These are phyloP conservation scores for Gopherus evgoodei DNA, from an alignment of 2,113 vertebrate genomes.

Conservation along the genomic window DNA sequence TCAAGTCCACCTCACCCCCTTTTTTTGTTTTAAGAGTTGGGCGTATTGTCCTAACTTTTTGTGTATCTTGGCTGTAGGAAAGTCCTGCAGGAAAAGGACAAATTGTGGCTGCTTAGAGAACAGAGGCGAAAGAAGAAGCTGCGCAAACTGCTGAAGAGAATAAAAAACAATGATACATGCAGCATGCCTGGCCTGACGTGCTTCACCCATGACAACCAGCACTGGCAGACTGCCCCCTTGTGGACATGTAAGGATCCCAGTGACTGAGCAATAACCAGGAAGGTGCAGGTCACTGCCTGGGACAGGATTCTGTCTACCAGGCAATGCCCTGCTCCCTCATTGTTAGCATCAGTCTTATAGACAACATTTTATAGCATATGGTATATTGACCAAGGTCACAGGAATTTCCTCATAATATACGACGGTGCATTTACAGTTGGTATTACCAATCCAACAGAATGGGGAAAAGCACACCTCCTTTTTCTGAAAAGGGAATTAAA, in stretches of 20 bases:
- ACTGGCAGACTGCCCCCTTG: constrained; percentile 96
- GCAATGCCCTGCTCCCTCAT: background rate
- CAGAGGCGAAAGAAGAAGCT: constrained; percentile 95
- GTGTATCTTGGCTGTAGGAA: constrained; percentile 76
- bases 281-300: no score
- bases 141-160: constrained; percentile 93
- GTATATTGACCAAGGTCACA: background rate
- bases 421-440: background rate
- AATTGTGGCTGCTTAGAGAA: constrained; percentile 91
- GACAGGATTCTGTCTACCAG: background rate
- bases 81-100: constrained; percentile 86
- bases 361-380: background rate
- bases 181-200: constrained; percentile 98
- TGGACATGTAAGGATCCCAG: constrained; percentile 89
- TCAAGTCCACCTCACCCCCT: background rate
- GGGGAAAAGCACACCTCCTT: background rate
- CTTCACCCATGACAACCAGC: constrained; percentile 98
- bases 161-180: constrained; percentile 95
- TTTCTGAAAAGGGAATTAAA: background rate
- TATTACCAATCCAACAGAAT: background rate
- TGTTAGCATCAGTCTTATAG: background rate
- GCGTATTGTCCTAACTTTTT: background rate
- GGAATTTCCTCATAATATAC: background rate
- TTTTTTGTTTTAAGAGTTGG: background rate
- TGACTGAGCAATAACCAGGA: background rate